Percentiles rank a stretch among this genome's conserved stretches.
These are phyloP conservation scores for Tetramorium simillimum DNA, from an alignment of 1,140 invertebrate species.

Conservation along the genomic window DNA sequence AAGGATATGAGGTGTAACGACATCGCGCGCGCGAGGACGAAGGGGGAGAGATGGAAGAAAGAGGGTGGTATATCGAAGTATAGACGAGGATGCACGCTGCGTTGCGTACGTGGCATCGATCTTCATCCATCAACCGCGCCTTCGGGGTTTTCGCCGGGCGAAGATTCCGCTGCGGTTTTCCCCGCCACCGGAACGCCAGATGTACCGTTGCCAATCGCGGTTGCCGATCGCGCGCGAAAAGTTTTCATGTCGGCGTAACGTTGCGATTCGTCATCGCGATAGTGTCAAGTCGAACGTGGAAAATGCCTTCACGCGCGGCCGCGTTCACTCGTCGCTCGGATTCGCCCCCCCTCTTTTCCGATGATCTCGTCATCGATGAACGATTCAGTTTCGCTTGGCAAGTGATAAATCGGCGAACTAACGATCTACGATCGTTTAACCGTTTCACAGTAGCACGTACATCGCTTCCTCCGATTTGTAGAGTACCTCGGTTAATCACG, in stretches of 20 bases:
- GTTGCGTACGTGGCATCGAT: slow-evolving; percentile 80
- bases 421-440: background rate
- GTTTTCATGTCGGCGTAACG: slow-evolving; percentile 51
- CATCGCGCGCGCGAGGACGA: slow-evolving; percentile 17
- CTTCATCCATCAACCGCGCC: slow-evolving; percentile 83
- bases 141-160: slow-evolving; percentile 60
- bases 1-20: slow-evolving; percentile 72
- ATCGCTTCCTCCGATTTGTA: background rate
- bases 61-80: slow-evolving; percentile 12
- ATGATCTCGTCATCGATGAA: background rate
- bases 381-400: background rate
- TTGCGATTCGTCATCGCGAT: slow-evolving; percentile 67
- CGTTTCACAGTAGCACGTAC: background rate
- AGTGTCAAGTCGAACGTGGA: slow-evolving; percentile 33
- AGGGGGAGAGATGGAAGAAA: background rate
- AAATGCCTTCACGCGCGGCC: slow-evolving; percentile 57
- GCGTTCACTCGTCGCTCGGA: slow-evolving; percentile 32
- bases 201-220: slow-evolving; percentile 64
- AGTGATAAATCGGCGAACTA: slow-evolving; percentile 47
- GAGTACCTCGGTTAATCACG: background rate
- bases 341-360: background rate
- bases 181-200: slow-evolving; percentile 67
- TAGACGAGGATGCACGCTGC: slow-evolving; percentile 57
- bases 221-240: slow-evolving; percentile 13
- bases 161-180: slow-evolving; percentile 65